A percentile compares a stretch with the other conserved stretches of the same genome.
These are phyloP conservation scores for Empis stercorea DNA, from an alignment of 2,888 invertebrate genomes.

Conservation along the genomic window DNA sequence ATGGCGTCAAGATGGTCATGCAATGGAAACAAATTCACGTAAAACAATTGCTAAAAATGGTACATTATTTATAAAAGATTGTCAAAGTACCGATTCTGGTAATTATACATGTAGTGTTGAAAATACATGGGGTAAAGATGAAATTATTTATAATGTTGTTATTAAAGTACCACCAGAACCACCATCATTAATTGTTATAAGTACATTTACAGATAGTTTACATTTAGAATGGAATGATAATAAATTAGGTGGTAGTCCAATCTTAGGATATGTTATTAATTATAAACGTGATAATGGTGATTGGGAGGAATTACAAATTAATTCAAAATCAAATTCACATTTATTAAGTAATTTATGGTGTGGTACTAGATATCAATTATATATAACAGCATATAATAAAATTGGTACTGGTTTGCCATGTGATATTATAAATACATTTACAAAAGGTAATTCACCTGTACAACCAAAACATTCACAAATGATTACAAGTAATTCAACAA, in stretches of 20 bases:
- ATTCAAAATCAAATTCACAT: conserved; percentile 66
- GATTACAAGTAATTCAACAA: conserved; percentile 74
- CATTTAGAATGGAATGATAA: conserved; percentile 71
- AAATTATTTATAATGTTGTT: conserved; percentile 57
- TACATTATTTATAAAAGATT: conserved; percentile 60
- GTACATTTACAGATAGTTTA: conserved; percentile 70
- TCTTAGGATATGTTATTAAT: conserved; percentile 76
- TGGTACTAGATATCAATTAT: conserved; percentile 75
- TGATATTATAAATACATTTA: conserved; percentile 73
- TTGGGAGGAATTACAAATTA: conserved; percentile 82
- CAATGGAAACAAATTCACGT: conserved; percentile 55
- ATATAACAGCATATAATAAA: conserved; percentile 80
- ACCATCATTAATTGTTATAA: conserved; percentile 66
- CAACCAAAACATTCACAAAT: conserved; percentile 69
- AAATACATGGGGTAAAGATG: conserved; percentile 71
- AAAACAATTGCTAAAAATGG: conserved; percentile 56
- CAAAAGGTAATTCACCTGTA: conserved; percentile 67
- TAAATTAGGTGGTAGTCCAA: conserved; percentile 69
- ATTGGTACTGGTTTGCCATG: conserved; percentile 82
- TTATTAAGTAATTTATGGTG: conserved; percentile 74
- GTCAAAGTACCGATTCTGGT: conserved; percentile 68
- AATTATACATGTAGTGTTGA: conserved; percentile 83
- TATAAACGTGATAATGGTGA: conserved; percentile 82
- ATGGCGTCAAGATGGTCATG: conserved; percentile 67
- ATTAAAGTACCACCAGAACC: conserved; percentile 76